phyloP scores from a whole-genome alignment of 2,888 invertebrate species.

The Acrobasis repandana region DNA sequence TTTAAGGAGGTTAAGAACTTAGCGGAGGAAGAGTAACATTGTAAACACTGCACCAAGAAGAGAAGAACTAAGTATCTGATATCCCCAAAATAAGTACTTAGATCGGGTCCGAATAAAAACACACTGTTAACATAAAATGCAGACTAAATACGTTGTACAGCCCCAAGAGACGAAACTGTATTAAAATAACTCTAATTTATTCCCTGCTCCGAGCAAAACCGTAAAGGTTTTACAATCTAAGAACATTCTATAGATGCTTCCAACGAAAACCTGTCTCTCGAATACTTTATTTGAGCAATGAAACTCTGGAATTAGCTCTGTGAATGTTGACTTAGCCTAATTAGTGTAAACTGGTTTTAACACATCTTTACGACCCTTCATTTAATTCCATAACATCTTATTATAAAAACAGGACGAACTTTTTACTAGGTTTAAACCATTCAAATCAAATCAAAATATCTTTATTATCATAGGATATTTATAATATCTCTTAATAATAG shows the following conservation, averaged over 20 bases:
- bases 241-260: conserved; percentile 6
- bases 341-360: conserved; percentile 35
- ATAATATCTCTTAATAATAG: no score
- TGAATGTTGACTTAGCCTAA: conserved; percentile 25
- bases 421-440: no score
- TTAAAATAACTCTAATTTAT: not conserved
- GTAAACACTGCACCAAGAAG: no score
- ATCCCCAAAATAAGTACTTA: not conserved
- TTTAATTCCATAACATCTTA: conserved; percentile 32
- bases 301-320: not conserved
- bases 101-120: not conserved
- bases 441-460: no score
- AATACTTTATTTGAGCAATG: not conserved
- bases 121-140: not conserved
- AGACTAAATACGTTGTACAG: not conserved
- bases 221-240: conserved; percentile 13
- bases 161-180: not conserved
- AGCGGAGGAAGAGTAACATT: no score
- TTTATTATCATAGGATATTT: no score
- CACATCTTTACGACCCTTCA: conserved; percentile 34
- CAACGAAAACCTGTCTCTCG: not conserved
- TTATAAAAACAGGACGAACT: no score
- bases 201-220: not conserved
- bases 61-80: no score
- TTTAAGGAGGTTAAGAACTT: no score